phyloP scores from a whole-genome alignment of 2,888 invertebrate genomes.

The Phasia obesa region DNA sequence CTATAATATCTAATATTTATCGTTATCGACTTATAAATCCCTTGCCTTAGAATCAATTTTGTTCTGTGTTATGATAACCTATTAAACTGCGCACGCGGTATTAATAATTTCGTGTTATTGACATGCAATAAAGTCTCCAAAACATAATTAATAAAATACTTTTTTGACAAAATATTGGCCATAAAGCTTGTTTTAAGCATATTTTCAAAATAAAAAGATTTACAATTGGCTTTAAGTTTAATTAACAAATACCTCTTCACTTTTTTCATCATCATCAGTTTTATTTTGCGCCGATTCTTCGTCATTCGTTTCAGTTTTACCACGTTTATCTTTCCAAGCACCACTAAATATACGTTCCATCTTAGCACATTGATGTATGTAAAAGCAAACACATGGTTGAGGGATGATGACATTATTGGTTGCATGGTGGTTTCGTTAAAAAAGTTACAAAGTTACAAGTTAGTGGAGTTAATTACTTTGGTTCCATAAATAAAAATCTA shows the following conservation, averaged over 20 bases:
- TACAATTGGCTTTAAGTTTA: neutral
- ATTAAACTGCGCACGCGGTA: too few species aligned
- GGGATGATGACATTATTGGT: neutral
- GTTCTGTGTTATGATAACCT: too few species aligned
- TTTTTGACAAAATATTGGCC: too few species aligned
- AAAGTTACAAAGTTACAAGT: slow-evolving; percentile 50
- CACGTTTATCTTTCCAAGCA: slow-evolving; percentile 93
- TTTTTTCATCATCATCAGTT: slow-evolving; percentile 73
- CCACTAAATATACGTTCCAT: slow-evolving; percentile 97
- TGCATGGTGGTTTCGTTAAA: slow-evolving; percentile 11
- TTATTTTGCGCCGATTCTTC: slow-evolving; percentile 60
- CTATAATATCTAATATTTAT: too few species aligned
- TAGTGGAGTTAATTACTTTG: slow-evolving; percentile 24
- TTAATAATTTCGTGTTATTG: too few species aligned
- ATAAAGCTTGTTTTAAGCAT: too few species aligned
- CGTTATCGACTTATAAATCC: too few species aligned
- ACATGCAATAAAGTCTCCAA: too few species aligned
- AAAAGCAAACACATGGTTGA: slow-evolving; percentile 30
- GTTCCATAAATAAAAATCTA: neutral
- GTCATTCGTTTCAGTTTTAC: slow-evolving; percentile 81
- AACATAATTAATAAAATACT: too few species aligned
- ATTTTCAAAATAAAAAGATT: neutral
- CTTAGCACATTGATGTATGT: slow-evolving; percentile 82
- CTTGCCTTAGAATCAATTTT: too few species aligned
- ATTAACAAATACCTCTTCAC: slow-evolving; percentile 75